Evolutionary conservation across 2,888 invertebrate species (phyloP).

Genomic region (Oligia fasciuncula): DNA sequence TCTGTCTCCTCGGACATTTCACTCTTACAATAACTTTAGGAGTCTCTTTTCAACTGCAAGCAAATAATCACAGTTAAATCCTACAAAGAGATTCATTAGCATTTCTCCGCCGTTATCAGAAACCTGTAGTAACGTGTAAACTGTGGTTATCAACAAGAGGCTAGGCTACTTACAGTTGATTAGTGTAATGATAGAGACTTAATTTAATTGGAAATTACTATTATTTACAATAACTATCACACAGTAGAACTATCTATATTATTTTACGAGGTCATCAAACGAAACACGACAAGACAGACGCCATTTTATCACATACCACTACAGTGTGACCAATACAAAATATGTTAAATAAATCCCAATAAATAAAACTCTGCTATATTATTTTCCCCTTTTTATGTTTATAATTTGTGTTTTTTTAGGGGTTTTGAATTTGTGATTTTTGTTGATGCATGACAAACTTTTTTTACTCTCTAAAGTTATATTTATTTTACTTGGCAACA

Average conservation of each 20-base stretch:
- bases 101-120: conserved; percentile 81
- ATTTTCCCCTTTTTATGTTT: neutral
- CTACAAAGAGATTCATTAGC: conserved; percentile 75
- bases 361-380: neutral
- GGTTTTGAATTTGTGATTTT: neutral
- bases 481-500: neutral
- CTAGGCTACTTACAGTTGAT: conserved; percentile 76
- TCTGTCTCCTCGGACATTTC: conserved; percentile 89
- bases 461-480: neutral
- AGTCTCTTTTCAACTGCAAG: conserved; percentile 86
- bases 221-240: conserved; percentile 53
- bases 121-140: conserved; percentile 74
- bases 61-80: conserved; percentile 81
- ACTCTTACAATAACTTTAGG: conserved; percentile 85
- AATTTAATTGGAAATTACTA: conserved; percentile 48
- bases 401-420: neutral
- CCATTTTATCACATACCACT: conserved; percentile 85
- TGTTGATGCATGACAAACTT: neutral
- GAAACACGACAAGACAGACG: conserved; percentile 77
- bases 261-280: conserved; percentile 77
- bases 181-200: conserved; percentile 56
- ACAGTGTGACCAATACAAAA: conserved; percentile 64
- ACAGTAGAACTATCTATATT: conserved; percentile 57
- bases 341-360: conserved; percentile 10
- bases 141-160: conserved; percentile 59